phyloP scores from a whole-genome alignment of 2,888 invertebrate genomes.

The Hecatera dysodea region DNA sequence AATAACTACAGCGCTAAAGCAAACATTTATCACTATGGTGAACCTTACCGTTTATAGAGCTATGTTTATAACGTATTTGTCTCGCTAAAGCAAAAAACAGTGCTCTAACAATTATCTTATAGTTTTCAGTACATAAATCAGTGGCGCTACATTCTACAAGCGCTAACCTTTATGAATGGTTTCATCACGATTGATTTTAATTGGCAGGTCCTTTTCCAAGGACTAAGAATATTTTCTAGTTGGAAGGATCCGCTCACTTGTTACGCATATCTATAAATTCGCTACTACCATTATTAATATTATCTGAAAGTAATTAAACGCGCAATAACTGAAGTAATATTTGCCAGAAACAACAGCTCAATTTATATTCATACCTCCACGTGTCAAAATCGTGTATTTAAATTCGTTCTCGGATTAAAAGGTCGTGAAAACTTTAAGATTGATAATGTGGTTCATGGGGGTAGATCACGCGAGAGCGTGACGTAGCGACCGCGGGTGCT shows the following conservation, averaged over 20 bases:
- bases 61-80: constrained; percentile 24
- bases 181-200: background rate
- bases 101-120: background rate
- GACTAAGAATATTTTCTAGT: background rate
- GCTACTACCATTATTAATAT: constrained; percentile 30
- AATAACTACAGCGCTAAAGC: constrained; percentile 53
- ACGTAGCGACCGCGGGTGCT: constrained; percentile 41
- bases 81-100: constrained; percentile 16
- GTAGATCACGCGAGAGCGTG: constrained; percentile 77
- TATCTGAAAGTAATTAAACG: constrained; percentile 27
- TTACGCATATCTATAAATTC: constrained; percentile 20
- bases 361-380: constrained; percentile 52
- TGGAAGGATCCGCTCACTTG: constrained; percentile 7
- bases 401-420: constrained; percentile 62
- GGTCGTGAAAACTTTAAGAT: constrained; percentile 73
- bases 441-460: constrained; percentile 71
- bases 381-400: constrained; percentile 63
- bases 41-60: constrained; percentile 19
- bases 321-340: constrained; percentile 35
- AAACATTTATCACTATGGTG: constrained; percentile 18
- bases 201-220: background rate
- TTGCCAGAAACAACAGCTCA: constrained; percentile 43
- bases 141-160: constrained; percentile 9
- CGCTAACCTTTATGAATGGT: background rate
- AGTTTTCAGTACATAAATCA: constrained; percentile 10